Percentiles rank a stretch among this genome's conserved stretches.
phyloP scores from a whole-genome alignment of 1,140 invertebrate species.

The Mactra quadrangularis region DNA sequence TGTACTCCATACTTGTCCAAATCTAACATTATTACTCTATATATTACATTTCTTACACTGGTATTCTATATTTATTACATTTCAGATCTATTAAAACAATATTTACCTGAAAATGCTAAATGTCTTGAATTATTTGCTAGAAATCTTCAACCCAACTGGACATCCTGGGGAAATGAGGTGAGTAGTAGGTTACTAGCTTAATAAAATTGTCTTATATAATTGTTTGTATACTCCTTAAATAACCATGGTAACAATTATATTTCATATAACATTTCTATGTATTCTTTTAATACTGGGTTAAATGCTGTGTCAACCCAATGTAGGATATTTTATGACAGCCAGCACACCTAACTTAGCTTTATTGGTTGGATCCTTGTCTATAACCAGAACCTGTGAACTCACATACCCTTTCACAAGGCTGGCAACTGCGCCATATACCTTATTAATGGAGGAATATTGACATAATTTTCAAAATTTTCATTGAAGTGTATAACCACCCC shows the following conservation, averaged over 20 bases:
- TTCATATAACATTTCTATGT: background rate
- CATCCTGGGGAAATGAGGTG: slow-evolving; percentile 93
- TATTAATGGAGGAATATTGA: no score
- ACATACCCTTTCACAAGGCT: no score
- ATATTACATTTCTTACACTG: no score
- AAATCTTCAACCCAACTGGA: slow-evolving; percentile 92
- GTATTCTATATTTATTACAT: background rate
- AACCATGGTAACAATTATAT: background rate
- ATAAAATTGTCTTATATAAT: background rate
- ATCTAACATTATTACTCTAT: no score
- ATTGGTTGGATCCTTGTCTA: background rate
- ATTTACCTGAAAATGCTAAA: slow-evolving; percentile 86
- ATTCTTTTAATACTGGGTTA: background rate
- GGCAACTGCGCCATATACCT: no score
- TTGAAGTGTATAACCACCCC: no score
- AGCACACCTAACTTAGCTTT: background rate
- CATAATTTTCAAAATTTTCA: no score
- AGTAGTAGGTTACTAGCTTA: background rate
- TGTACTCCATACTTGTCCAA: no score
- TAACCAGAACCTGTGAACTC: no score
- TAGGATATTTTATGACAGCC: background rate
- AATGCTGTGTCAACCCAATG: background rate
- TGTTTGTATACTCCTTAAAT: background rate
- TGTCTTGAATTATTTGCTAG: slow-evolving; percentile 95
- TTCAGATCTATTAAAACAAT: slow-evolving; percentile 87